Evolutionary conservation across 2,797 vertebrate genomes (phyloP), one percentile per base, ranked within the genome.

Genomic region (Coracias cyanogaster): DNA sequence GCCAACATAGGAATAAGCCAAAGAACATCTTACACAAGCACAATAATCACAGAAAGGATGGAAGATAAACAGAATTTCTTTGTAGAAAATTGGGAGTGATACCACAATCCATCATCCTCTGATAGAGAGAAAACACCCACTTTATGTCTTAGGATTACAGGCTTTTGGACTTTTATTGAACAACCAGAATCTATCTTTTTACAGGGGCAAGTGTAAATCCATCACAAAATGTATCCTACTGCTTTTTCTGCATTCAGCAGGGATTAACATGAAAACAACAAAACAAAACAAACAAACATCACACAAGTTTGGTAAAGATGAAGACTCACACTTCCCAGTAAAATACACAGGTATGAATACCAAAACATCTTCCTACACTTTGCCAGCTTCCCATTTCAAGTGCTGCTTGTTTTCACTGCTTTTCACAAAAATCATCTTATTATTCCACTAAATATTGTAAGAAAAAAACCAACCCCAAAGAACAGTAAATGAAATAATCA

Each of bases 141-240:
- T 55, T 71, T 25, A 15, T 9, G 1, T 29, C 33, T 15, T 26
- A 66, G 31, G 6, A 49, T n/a, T 16, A 39, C 5, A 43, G 3
- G 3, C 29, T 35, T n/a, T 60, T 18, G 7, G 18, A n/a, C 9
- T 25, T 3, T 21, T 66, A 39, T 0, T 37, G 29, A 91, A 51
- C 45, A 39, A 3, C 29, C 7, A 26, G 33, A 17, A 45, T 6
- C 3, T 35, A 76, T 2, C 15, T 37, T 78, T 61, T 43, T 49
- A 28, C 0, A 49, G 5, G 3, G 12, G 2, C 15, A 74, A 61
- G 20, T 3, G 48, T 6, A 69, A 70, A 79, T 39, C 15, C 3
- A 39, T 28, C 41, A 48, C 17, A 28, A 66, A 43, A 60, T 0
- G 0, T 16, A 35, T 19, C 19, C 35, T 41, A 17, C 1, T 17